phyloP scores from a whole-genome alignment of 1,140 invertebrate genomes.

The Wiebesia pumilae region DNA sequence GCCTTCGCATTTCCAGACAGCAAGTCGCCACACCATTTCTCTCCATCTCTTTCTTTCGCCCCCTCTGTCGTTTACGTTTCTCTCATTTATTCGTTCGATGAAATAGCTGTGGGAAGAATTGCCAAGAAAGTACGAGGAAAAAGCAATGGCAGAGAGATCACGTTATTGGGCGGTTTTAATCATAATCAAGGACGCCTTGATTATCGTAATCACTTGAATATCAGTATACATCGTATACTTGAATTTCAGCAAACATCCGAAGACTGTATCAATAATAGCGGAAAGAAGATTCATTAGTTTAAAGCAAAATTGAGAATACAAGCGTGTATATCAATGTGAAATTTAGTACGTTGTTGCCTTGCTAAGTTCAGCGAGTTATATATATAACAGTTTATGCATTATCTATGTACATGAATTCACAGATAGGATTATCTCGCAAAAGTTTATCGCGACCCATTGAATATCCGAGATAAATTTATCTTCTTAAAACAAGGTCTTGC shows the following conservation, averaged over 20 bases:
- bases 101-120: constrained; percentile 11
- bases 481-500: neutral
- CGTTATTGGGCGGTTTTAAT: neutral
- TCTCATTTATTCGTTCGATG: neutral
- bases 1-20: constrained; percentile 14
- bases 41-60: neutral
- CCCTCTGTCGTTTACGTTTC: neutral
- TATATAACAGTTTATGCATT: neutral
- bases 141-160: neutral
- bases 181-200: neutral
- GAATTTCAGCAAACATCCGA: neutral
- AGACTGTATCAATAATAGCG: neutral
- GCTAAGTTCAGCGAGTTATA: neutral
- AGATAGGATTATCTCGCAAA: neutral
- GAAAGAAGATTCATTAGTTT: neutral
- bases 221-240: no score
- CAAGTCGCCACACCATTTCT: neutral
- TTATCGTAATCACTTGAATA: neutral
- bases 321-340: neutral
- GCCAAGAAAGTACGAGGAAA: neutral
- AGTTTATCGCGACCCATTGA: neutral
- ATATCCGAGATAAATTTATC: neutral
- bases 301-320: neutral
- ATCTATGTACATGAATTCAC: neutral
- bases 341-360: neutral